Evolutionary conservation across 2,113 vertebrate genomes (phyloP).

Genomic region (Salvelinus namaycush): DNA sequence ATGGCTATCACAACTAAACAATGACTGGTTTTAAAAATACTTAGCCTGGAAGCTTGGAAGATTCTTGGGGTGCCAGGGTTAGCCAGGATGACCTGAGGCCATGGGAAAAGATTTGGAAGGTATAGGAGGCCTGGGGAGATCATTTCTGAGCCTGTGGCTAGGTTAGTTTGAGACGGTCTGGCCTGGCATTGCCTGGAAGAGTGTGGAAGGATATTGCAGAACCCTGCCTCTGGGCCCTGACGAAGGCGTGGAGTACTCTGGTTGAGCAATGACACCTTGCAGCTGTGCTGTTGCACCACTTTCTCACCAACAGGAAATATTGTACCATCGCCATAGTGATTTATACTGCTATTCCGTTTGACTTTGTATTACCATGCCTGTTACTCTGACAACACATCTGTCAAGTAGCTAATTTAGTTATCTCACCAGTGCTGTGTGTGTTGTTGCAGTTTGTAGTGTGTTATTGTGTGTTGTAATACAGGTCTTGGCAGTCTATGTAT

Average conservation of each 20-base stretch:
- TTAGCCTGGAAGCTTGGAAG: neutral
- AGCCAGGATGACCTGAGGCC: no score
- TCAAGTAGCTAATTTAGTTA: no score
- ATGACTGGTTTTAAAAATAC: no score
- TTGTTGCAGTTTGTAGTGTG: neutral
- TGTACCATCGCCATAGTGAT: neutral
- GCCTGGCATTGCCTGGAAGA: neutral
- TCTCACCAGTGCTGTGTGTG: neutral
- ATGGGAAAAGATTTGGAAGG: no score
- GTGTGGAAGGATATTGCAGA: neutral
- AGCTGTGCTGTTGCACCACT: neutral
- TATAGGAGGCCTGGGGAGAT: no score
- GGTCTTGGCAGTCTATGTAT: neutral
- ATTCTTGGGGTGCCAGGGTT: neutral
- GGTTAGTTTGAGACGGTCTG: no score
- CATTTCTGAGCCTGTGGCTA: neutral
- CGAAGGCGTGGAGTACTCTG: neutral
- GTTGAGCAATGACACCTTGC: slow-evolving; percentile 1
- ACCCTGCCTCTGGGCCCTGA: neutral
- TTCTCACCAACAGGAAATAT: neutral
- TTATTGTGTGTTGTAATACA: slow-evolving; percentile 22
- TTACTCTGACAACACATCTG: neutral
- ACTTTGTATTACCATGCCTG: neutral
- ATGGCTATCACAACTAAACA: neutral
- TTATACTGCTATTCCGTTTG: neutral